These are phyloP conservation scores for Disparrhopalites patrizii DNA, from an alignment of 2,888 invertebrate species.

Conservation along the genomic window DNA sequence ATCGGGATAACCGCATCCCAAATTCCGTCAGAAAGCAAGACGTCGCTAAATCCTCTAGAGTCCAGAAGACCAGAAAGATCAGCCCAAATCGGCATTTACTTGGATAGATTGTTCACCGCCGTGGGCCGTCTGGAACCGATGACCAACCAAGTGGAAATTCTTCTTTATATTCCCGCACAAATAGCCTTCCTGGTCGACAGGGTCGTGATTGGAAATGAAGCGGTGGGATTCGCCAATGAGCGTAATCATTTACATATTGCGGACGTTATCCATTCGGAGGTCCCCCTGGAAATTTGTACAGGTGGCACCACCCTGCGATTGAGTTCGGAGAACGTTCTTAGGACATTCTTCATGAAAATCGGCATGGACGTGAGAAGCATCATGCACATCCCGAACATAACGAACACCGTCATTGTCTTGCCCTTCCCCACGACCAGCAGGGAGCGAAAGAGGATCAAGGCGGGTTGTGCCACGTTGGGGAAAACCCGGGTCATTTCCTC, in stretches of 20 bases:
- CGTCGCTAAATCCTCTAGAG: no score
- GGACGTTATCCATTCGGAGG: background rate
- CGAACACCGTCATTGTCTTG: background rate
- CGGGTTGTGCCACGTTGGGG: background rate
- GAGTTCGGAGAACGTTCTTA: background rate
- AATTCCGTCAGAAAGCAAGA: no score
- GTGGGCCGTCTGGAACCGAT: background rate
- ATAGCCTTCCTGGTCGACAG: background rate
- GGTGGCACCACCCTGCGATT: background rate
- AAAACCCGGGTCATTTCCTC: background rate
- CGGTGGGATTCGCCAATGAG: background rate
- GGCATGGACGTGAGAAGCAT: background rate
- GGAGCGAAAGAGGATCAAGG: background rate
- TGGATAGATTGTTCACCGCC: background rate
- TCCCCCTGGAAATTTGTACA: background rate
- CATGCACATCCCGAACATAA: background rate
- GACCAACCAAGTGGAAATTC: background rate
- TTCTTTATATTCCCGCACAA: background rate
- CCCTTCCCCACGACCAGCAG: background rate
- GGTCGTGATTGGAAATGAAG: background rate
- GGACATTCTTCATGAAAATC: background rate
- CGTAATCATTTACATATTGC: background rate
- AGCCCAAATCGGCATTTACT: constrained; percentile 3
- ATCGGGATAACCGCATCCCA: no score
- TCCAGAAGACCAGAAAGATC: no score